Percentiles rank a stretch among this genome's conserved stretches.
Evolutionary conservation across 2,113 vertebrate species (phyloP).

Genomic region (Pitta sordida): DNA sequence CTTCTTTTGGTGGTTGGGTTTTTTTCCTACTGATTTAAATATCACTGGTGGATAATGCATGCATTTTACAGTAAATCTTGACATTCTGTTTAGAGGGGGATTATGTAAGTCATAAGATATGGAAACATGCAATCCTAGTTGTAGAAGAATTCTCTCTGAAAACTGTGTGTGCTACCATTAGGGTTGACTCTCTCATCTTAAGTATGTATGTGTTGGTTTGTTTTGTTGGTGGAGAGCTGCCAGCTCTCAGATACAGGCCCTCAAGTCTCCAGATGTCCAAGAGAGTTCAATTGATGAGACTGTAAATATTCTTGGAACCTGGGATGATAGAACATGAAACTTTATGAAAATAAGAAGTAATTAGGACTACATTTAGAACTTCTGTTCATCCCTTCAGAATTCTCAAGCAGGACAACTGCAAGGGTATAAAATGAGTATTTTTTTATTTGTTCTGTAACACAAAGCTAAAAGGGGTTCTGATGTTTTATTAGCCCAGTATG

Average conservation of each 20-base stretch:
- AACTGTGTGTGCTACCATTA: accelerated
- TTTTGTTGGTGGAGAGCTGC: neutral
- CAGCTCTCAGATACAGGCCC: neutral
- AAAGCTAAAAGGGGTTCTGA: neutral
- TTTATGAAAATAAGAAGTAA: neutral
- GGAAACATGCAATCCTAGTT: neutral
- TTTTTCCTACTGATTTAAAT: neutral
- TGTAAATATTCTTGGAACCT: neutral
- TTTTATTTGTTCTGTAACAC: neutral
- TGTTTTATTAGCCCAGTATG: neutral
- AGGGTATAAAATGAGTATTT: neutral
- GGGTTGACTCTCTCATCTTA: neutral
- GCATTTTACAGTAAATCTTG: neutral
- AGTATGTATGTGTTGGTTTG: neutral
- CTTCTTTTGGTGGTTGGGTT: neutral
- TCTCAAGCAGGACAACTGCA: neutral
- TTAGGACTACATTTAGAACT: neutral
- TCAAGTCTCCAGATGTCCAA: neutral
- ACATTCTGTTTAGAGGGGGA: neutral
- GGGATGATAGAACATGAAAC: neutral
- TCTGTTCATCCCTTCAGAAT: neutral
- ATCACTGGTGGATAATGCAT: neutral
- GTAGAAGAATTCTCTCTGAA: neutral
- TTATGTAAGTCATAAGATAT: neutral
- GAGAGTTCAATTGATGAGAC: neutral